Evolutionary conservation across 2,888 invertebrate genomes (phyloP), one percentile per base, ranked within the genome.

Genomic region (Dryomyza anilis): DNA sequence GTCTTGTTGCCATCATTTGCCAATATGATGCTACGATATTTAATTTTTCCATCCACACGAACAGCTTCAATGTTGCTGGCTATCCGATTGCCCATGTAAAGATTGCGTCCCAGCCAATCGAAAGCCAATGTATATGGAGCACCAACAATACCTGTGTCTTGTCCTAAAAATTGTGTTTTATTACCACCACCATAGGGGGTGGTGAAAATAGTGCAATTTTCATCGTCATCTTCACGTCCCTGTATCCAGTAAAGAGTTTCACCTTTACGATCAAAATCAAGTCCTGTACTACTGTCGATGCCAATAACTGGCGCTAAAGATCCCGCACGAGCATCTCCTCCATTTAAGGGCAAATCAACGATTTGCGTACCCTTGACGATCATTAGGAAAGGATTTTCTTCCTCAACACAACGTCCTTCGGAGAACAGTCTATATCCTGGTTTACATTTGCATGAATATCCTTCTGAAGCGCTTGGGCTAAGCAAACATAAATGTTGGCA

Each of bases 91-190:
- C 95, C 96, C 81, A 98, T 91, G 81, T 92, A 98, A 36, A 99
- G 82, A 84, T 98, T 99, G 62, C 96, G 86, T 3, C 98, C 97
- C 23, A 98, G 86, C 98, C 98, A 98, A 81, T 99, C 98, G 77
- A 97, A 94, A 0, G 98, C 97, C 45, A 99, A 88, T 0, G 94
- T 89, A 36, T 93, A 93, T 0, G 97, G 94, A 0, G 95, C 91
- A 0, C 97, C 96, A 8, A 96, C 91, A 55, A 96, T 88, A n/a
- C 96, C 94, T 1, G 89, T 87, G 73, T 93, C 92, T 4, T 86
- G 82, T n/a, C 91, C 91, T 6, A 95, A 86, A 81, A 96, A 92
- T 74, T 91, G 91, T 0, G 91, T 90, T 74, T 89, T 89, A 74
- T 94, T 94, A 1, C 95, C 94, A 12, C 95, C 96, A 12, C 90